Evolutionary conservation across 2,888 invertebrate genomes (phyloP).

Genomic region (Junonia oenone): DNA sequence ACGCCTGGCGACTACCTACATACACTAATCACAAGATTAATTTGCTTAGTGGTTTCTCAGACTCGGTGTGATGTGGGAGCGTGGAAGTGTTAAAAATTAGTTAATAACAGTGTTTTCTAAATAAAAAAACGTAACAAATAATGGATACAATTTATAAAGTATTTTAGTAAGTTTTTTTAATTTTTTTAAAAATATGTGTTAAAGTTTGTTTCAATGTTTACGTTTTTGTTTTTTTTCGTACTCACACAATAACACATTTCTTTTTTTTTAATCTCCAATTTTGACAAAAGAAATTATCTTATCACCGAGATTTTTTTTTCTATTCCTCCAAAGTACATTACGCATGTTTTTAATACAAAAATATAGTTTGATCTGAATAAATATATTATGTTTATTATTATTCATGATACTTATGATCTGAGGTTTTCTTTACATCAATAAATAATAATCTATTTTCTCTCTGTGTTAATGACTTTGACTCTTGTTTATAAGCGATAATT

Average conservation of each 20-base stretch:
- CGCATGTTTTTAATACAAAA: no score
- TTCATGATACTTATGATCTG: background rate
- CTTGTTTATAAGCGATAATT: background rate
- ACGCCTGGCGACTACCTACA: background rate
- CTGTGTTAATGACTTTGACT: background rate
- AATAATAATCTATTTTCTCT: background rate
- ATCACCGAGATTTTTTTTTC: no score
- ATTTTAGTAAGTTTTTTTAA: conserved; percentile 26
- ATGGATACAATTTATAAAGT: conserved; percentile 20
- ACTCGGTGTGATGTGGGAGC: conserved; percentile 10
- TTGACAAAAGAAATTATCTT: no score
- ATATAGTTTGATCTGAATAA: background rate
- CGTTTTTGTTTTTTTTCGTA: no score
- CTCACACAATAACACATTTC: no score
- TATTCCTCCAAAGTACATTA: no score
- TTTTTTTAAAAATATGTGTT: background rate
- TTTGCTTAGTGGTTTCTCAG: conserved; percentile 15
- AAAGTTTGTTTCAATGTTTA: no score
- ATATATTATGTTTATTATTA: background rate
- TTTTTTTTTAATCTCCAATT: no score
- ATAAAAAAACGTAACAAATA: no score
- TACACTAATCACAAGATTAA: conserved; percentile 1
- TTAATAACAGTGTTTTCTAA: background rate
- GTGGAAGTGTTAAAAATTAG: conserved; percentile 9
- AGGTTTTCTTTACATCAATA: background rate